phyloP scores from a whole-genome alignment of 2,797 vertebrate species.

The Acestrorhynchus altus region DNA sequence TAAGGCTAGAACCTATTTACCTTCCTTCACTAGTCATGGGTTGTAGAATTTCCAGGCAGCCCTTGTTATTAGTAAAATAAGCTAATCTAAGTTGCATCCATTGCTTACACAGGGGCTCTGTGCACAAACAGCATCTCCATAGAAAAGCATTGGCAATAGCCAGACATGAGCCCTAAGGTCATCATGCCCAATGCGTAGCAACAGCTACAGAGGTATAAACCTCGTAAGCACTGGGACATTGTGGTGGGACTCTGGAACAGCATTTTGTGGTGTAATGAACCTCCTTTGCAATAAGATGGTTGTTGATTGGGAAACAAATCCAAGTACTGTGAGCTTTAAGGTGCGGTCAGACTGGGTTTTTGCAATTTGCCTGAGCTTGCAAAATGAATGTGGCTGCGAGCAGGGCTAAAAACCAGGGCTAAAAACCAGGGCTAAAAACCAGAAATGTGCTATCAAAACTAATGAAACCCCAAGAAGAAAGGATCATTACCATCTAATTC shows the following conservation, averaged over 20 bases:
- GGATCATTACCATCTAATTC: no score
- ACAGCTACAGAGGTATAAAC: background rate
- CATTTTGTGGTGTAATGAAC: background rate
- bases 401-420: no score
- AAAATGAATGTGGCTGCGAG: no score
- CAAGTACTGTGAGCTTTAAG: no score
- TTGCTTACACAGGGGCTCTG: no score
- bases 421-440: no score
- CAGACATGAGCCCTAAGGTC: background rate
- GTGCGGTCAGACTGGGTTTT: no score
- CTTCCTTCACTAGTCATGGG: background rate
- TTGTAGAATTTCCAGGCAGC: background rate
- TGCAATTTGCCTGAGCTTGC: no score
- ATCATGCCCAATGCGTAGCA: background rate
- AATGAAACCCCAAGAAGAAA: no score
- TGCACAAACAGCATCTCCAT: background rate
- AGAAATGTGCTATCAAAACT: no score
- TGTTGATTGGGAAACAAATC: no score
- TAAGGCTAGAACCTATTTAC: constrained; percentile 57
- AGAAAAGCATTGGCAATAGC: background rate
- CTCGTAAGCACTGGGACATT: background rate
- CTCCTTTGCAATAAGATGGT: no score
- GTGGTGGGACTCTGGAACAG: background rate
- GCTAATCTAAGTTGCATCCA: background rate
- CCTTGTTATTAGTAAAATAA: background rate